phyloP scores from a whole-genome alignment of 2,797 vertebrate genomes.

The Oreochromis mossambicus region DNA sequence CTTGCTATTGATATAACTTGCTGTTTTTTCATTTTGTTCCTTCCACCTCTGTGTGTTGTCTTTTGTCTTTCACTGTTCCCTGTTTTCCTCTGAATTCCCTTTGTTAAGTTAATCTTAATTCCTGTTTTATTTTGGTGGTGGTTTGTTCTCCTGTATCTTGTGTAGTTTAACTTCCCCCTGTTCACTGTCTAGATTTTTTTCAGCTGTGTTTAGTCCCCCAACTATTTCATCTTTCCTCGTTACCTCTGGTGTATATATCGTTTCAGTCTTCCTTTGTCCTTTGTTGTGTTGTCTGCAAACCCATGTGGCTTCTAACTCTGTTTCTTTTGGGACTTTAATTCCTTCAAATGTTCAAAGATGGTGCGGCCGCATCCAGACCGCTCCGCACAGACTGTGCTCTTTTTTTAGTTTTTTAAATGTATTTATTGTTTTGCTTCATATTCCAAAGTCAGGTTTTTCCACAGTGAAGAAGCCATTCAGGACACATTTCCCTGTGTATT shows the following conservation, averaged over 20 bases:
- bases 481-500: not conserved
- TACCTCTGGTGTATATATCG: not conserved
- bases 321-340: not conserved
- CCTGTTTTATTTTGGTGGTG: not conserved
- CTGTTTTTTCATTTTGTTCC: not conserved
- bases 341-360: not conserved
- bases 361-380: not conserved
- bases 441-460: not conserved
- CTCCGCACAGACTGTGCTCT: not conserved
- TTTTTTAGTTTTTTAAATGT: not conserved
- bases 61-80: not conserved
- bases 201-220: not conserved
- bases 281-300: not conserved
- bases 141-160: not conserved
- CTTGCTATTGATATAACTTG: not conserved
- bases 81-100: not conserved
- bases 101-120: not conserved
- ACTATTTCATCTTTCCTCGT: not conserved
- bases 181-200: not conserved
- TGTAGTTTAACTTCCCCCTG: not conserved
- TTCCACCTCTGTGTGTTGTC: not conserved
- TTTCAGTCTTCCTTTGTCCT: not conserved
- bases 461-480: not conserved
- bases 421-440: not conserved
- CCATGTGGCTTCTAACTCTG: not conserved